A percentile compares a stretch with the other conserved stretches of the same genome.
Evolutionary conservation across 2,888 invertebrate species (phyloP).

Genomic region (Rhaphigaster nebulosa): DNA sequence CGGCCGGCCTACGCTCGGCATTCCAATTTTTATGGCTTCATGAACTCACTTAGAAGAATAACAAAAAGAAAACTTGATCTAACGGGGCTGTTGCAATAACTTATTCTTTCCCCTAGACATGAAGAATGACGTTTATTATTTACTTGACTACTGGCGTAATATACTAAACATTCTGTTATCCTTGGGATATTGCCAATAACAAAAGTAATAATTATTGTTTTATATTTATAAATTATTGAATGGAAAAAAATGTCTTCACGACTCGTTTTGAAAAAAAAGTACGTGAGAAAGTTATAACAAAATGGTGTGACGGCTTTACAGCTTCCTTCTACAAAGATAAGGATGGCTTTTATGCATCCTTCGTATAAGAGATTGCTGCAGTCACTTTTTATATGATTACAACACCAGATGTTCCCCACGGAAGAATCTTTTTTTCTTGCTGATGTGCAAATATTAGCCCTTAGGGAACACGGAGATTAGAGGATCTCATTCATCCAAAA

Average conservation of each 20-base stretch:
- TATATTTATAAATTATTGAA: no score
- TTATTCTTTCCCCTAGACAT: neutral
- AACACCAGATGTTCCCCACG: slow-evolving; percentile 21
- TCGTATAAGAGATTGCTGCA: slow-evolving; percentile 24
- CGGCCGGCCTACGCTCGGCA: neutral
- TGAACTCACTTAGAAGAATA: neutral
- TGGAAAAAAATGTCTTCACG: neutral
- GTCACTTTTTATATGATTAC: slow-evolving; percentile 1
- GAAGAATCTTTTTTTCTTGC: neutral
- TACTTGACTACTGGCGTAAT: neutral
- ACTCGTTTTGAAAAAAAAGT: neutral
- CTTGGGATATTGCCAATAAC: neutral
- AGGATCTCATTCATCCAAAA: neutral
- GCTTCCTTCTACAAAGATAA: slow-evolving; percentile 24
- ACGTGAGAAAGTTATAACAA: slow-evolving; percentile 18
- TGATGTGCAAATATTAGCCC: slow-evolving; percentile 11
- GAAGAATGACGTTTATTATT: neutral
- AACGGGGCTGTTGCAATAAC: neutral
- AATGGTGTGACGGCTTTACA: slow-evolving; percentile 1
- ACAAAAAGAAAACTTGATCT: neutral
- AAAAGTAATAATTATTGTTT: neutral
- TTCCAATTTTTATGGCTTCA: neutral
- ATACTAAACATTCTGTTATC: neutral
- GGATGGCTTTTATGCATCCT: slow-evolving; percentile 20
- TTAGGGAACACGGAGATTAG: neutral